Evolutionary conservation across 2,888 invertebrate genomes (phyloP).

Genomic region (Aphelenchoides bicaudatus): DNA sequence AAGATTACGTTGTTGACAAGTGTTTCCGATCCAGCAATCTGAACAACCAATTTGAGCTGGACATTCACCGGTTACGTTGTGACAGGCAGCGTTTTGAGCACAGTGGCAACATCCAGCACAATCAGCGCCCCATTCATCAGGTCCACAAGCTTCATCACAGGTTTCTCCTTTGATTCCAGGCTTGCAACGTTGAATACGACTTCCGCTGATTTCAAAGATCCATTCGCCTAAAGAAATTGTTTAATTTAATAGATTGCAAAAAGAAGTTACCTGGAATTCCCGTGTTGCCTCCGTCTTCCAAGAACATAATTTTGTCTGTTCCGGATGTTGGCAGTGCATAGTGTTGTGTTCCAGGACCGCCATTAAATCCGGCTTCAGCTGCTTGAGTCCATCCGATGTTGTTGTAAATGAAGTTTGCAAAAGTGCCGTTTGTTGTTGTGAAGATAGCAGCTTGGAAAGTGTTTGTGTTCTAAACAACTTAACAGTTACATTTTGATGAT

Average conservation of each 20-base stretch:
- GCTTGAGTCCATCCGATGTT: slow-evolving; percentile 61
- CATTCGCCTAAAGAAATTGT: too few relatives aligned
- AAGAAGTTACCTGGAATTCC: slow-evolving; percentile 57
- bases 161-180: slow-evolving; percentile 60
- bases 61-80: slow-evolving; percentile 55
- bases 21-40: slow-evolving; percentile 50
- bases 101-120: slow-evolving; percentile 60
- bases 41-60: slow-evolving; percentile 42
- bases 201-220: slow-evolving; percentile 57
- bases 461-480: slow-evolving; percentile 53
- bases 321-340: slow-evolving; percentile 57
- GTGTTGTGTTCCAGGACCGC: slow-evolving; percentile 46
- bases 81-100: slow-evolving; percentile 45
- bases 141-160: slow-evolving; percentile 58
- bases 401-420: slow-evolving; percentile 60
- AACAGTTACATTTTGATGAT: slow-evolving; percentile 1
- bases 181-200: slow-evolving; percentile 55
- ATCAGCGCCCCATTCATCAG: slow-evolving; percentile 59
- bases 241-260: too few relatives aligned
- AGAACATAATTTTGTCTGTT: slow-evolving; percentile 58
- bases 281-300: slow-evolving; percentile 60
- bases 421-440: slow-evolving; percentile 56
- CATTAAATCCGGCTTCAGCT: slow-evolving; percentile 59
- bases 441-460: slow-evolving; percentile 60
- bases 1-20: slow-evolving; percentile 49